Base-by-base conservation (phyloP, 2,888 invertebrate species). In the Aporophyla lueneburgensis region DNA sequence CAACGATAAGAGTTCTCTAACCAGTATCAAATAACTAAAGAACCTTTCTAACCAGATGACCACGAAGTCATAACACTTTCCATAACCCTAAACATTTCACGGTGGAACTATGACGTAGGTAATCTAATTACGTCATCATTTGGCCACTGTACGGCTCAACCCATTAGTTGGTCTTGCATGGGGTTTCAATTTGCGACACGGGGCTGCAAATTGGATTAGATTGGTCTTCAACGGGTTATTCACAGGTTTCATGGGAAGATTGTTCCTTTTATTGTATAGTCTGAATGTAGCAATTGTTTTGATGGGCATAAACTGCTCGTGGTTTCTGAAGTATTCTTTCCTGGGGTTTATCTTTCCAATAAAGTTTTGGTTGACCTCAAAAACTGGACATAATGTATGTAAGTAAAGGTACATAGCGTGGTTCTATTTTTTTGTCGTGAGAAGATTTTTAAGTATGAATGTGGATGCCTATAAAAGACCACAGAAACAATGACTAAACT, bases 151-250 rank as follows among this genome's bases (percentile, higher is more conserved):
- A 89, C 85, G 87, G 90, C 88, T 91, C 88, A 91, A 92, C 93
- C 93, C 93, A 92, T 93, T 93, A 92, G 89, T 79, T 86, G 91
- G 88, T 81, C 78, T 81, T 81, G 71, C 71, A 83, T 83, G 89
- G 89, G 89, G 90, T 89, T 91, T 89, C 91, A 91, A 92, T 93
- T 92, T 92, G 92, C 88, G 91, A 93, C 92, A 93, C 92, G 83
- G 85, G 67, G 78, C 74, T 74, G 81, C 85, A 90, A 93, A 94
- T 94, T 92, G 86, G 91, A 93, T 94, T 93, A 93, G 85, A 83
- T 84, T 86, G 88, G 88, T 88, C 89, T 90, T 89, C 90, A 90
- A 89, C 85, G 87, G 87, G 87, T 83, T 86, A 86, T 83, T 74
- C 76, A 72, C 72, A 80, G 77, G 66, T 46, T 80, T 74, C 79